phyloP scores from a whole-genome alignment of 2,113 vertebrate species.

The Rhea pennata region DNA sequence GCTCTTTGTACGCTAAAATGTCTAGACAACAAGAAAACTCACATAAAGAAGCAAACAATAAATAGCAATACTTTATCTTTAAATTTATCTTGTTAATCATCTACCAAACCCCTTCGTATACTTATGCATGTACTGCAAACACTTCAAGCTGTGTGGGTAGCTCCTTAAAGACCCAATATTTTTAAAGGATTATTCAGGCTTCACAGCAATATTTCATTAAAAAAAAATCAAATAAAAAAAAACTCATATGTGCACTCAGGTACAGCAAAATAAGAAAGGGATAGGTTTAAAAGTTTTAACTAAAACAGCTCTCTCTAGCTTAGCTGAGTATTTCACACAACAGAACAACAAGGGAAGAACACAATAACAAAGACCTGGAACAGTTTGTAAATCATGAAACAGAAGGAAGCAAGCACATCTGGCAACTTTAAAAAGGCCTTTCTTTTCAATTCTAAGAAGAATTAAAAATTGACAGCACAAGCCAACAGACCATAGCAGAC shows the following conservation, averaged over 20 bases:
- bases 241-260: neutral
- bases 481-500: neutral
- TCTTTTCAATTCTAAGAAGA: neutral
- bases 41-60: neutral
- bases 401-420: neutral
- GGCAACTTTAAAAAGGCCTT: neutral
- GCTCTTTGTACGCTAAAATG: neutral
- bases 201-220: neutral
- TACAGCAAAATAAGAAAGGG: neutral
- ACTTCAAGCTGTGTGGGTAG: fast-evolving
- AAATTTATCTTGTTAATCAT: neutral
- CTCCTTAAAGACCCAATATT: neutral
- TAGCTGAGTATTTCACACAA: neutral
- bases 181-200: neutral
- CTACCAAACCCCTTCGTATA: neutral
- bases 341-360: neutral
- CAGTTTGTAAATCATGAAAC: fast-evolving
- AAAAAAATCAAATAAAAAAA: neutral
- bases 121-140: neutral
- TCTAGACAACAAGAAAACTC: neutral
- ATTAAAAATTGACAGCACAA: neutral
- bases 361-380: neutral
- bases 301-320: neutral
- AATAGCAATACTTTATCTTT: neutral
- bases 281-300: neutral